Conservation (phyloP, 2,797 vertebrate genomes). For the Typhlichthys subterraneus region DNA sequence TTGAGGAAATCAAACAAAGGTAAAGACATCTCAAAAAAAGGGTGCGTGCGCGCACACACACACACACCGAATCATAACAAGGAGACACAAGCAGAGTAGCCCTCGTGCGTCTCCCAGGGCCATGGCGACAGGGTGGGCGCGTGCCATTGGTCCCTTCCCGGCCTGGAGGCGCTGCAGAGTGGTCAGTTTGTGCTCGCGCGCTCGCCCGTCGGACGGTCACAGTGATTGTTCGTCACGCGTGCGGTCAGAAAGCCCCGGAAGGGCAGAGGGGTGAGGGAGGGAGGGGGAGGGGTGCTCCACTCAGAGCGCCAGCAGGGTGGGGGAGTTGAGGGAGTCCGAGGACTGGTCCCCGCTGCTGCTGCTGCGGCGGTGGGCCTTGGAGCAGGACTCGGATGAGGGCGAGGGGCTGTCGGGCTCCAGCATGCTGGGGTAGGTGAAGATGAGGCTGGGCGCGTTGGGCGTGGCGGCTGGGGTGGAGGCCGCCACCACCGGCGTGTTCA, state of each 20-base stretch:
- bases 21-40: constrained; percentile 33
- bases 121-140: constrained; percentile 46
- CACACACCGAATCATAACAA: constrained; percentile 57
- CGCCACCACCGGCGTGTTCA: constrained; percentile 96
- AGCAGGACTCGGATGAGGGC: constrained; percentile 96
- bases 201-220: constrained; percentile 53
- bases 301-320: constrained; percentile 96
- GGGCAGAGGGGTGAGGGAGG: too few species aligned
- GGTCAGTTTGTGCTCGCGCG: constrained; percentile 28
- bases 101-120: constrained; percentile 74
- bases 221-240: constrained; percentile 50
- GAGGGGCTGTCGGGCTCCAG: constrained; percentile 96
- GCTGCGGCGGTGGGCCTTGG: constrained; percentile 98
- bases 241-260: too few species aligned
- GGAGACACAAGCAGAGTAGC: constrained; percentile 71
- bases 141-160: constrained; percentile 65
- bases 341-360: constrained; percentile 99
- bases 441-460: constrained; percentile 89
- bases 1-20: constrained; percentile 45
- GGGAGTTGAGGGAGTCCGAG: constrained; percentile 99
- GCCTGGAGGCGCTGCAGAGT: constrained; percentile 28
- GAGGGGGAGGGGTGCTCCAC: constrained; percentile 3
- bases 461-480: constrained; percentile 94
- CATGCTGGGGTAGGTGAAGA: constrained; percentile 97
- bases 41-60: constrained; percentile 23